phyloP scores from a whole-genome alignment of 2,888 invertebrate genomes.

The Caenorhabditis angaria region DNA sequence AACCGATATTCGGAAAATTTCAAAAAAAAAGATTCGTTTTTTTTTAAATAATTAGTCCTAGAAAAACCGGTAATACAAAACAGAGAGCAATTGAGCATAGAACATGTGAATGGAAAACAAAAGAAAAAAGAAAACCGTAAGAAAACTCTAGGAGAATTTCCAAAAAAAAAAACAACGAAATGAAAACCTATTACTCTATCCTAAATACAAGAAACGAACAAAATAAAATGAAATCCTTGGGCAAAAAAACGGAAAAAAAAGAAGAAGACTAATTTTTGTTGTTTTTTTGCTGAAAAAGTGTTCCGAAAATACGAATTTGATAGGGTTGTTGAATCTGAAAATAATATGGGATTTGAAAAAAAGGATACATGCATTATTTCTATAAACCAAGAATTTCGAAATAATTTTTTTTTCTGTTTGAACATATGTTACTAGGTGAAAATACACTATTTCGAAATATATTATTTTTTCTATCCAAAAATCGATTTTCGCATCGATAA shows the following conservation, averaged over 20 bases:
- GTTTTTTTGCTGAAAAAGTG: neutral
- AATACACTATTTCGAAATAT: too few relatives aligned
- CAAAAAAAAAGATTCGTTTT: constrained; percentile 8
- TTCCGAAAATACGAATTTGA: neutral
- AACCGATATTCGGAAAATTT: constrained; percentile 10
- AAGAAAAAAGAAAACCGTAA: constrained; percentile 6
- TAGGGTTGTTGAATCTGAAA: neutral
- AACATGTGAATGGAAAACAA: neutral
- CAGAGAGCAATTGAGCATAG: too few relatives aligned
- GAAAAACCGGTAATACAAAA: constrained; percentile 11
- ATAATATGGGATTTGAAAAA: too few relatives aligned
- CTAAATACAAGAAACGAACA: neutral
- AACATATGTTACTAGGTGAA: too few relatives aligned
- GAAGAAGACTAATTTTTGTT: constrained; percentile 1
- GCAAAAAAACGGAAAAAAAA: neutral
- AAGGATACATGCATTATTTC: too few relatives aligned
- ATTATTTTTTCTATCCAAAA: too few relatives aligned
- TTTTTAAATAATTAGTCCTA: neutral
- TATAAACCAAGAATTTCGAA: too few relatives aligned
- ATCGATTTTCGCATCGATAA: too few relatives aligned
- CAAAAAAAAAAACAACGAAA: neutral
- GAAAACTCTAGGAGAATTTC: constrained; percentile 11
- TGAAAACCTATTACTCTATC: constrained; percentile 5
- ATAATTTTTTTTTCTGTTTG: too few relatives aligned
- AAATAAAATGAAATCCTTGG: neutral